These are phyloP conservation scores for Polydrusus cervinus DNA, from an alignment of 2,888 invertebrate genomes.

Conservation along the genomic window DNA sequence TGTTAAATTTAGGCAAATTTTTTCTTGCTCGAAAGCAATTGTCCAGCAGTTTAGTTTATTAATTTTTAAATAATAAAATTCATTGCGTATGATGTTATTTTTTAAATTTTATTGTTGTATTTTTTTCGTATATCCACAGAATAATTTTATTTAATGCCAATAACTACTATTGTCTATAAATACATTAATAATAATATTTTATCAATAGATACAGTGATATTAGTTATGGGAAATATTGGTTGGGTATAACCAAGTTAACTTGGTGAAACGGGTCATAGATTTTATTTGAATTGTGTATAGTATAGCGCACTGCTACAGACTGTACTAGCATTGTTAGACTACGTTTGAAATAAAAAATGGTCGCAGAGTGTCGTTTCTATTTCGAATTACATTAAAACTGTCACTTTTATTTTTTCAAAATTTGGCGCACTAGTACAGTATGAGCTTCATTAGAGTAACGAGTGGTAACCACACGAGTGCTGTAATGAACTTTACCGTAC, in stretches of 20 bases:
- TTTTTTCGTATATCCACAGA: neutral
- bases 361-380: neutral
- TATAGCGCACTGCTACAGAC: constrained; percentile 50
- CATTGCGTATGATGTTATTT: too few relatives aligned
- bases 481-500: too few relatives aligned
- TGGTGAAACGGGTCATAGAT: constrained; percentile 54
- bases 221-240: constrained; percentile 54
- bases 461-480: too few relatives aligned
- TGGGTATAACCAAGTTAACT: constrained; percentile 45
- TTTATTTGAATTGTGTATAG: constrained; percentile 53
- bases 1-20: too few relatives aligned
- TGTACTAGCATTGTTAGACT: constrained; percentile 27
- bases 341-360: neutral
- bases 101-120: too few relatives aligned
- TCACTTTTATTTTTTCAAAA: too few relatives aligned
- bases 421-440: too few relatives aligned
- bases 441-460: too few relatives aligned
- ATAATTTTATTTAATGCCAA: neutral
- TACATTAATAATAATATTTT: constrained; percentile 42
- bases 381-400: too few relatives aligned
- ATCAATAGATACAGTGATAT: constrained; percentile 53
- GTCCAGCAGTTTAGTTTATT: too few relatives aligned
- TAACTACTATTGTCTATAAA: constrained; percentile 24
- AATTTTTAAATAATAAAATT: neutral
- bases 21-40: too few relatives aligned